Conservation (phyloP, 1,140 invertebrate genomes). For the Vanessa tameamea region DNA sequence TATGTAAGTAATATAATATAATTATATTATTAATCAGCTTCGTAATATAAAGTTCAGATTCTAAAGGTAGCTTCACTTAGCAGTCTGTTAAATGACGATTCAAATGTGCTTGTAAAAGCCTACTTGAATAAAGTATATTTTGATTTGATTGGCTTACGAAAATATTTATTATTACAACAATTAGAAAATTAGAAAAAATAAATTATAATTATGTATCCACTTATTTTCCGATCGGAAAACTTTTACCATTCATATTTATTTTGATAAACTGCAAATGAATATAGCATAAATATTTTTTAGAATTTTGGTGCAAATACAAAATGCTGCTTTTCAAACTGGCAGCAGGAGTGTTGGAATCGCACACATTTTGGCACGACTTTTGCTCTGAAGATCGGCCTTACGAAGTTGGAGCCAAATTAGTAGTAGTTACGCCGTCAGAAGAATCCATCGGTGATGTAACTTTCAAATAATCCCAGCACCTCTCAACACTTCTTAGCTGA, state of each 20-base stretch:
- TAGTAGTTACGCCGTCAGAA: conserved; percentile 43
- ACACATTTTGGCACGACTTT: conserved; percentile 55
- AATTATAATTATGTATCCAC: too few relatives aligned
- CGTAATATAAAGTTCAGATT: too few relatives aligned
- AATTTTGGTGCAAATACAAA: conserved; percentile 52
- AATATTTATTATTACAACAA: too few relatives aligned
- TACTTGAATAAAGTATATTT: too few relatives aligned
- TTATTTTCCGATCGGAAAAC: too few relatives aligned
- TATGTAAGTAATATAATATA: too few relatives aligned
- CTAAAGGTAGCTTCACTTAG: too few relatives aligned
- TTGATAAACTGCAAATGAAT: not conserved
- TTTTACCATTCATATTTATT: not conserved
- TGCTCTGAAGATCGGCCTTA: conserved; percentile 43
- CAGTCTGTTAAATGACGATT: too few relatives aligned
- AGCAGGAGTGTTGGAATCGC: conserved; percentile 43
- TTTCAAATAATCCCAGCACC: not conserved
- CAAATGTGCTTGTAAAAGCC: too few relatives aligned
- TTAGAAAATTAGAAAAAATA: too few relatives aligned
- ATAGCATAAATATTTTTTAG: conserved; percentile 41
- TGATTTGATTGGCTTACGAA: too few relatives aligned
- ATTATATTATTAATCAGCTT: too few relatives aligned
- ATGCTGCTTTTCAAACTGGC: conserved; percentile 38
- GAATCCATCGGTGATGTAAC: conserved; percentile 25
- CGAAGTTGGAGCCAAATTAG: conserved; percentile 51
- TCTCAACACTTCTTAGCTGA: not conserved